Conservation (phyloP, 2,113 vertebrate species). For the Gobius niger region DNA sequence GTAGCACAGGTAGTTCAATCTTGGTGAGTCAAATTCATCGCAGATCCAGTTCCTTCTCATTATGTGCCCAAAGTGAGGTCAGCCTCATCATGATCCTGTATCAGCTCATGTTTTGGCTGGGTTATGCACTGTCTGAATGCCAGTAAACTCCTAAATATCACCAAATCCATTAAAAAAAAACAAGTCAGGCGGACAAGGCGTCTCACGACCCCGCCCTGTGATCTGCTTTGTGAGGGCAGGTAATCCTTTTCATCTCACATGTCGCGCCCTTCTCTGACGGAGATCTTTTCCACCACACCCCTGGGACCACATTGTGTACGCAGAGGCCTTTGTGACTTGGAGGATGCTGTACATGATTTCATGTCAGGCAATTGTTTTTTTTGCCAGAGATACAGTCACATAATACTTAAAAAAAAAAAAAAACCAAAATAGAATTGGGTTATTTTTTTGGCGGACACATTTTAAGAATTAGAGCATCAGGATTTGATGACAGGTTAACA, state of each 20-base stretch:
- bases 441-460: not conserved
- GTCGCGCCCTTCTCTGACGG: conserved; percentile 28
- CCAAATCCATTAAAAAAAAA: not conserved
- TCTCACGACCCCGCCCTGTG: conserved; percentile 33
- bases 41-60: not conserved
- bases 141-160: not conserved
- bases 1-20: too few relatives aligned
- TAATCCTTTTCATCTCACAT: conserved; percentile 54
- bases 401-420: conserved; percentile 10
- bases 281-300: conserved; percentile 25
- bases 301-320: conserved; percentile 13
- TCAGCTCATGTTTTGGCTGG: not conserved
- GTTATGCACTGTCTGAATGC: not conserved
- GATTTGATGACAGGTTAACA: too few relatives aligned
- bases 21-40: not conserved
- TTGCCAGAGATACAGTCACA: conserved; percentile 11
- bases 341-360: conserved; percentile 30
- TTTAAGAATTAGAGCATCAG: too few relatives aligned
- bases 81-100: too few relatives aligned
- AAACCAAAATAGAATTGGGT: not conserved
- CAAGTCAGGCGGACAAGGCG: not conserved
- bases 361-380: conserved; percentile 18
- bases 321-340: conserved; percentile 18
- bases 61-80: not conserved
- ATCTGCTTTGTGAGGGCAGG: conserved; percentile 27